phyloP scores from a whole-genome alignment of 2,888 invertebrate species.

The Standfussiana lucernea region DNA sequence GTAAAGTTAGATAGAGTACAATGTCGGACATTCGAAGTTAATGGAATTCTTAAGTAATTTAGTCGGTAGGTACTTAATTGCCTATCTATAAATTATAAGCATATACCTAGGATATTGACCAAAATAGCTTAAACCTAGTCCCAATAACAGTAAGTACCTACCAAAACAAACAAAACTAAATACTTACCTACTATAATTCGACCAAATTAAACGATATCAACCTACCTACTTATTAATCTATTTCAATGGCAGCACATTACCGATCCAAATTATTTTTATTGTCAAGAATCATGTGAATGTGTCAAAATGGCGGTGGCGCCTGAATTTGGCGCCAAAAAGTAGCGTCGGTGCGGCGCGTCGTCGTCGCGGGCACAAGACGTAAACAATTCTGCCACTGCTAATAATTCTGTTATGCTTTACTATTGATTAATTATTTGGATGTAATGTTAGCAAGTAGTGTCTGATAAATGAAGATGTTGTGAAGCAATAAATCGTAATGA shows the following conservation, averaged over 20 bases:
- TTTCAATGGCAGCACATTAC: constrained; percentile 72
- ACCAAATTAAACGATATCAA: constrained; percentile 46
- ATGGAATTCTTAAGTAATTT: background rate
- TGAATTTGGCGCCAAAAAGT: constrained; percentile 84
- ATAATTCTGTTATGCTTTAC: constrained; percentile 72
- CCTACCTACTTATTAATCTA: constrained; percentile 70
- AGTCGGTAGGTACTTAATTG: background rate
- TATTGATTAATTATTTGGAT: constrained; percentile 73
- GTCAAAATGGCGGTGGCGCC: constrained; percentile 84
- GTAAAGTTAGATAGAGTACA: background rate
- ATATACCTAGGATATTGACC: background rate
- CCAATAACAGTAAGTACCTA: background rate
- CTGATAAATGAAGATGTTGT: constrained; percentile 15
- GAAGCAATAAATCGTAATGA: background rate
- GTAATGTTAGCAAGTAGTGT: constrained; percentile 34
- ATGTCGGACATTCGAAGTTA: background rate
- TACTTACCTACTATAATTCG: constrained; percentile 17
- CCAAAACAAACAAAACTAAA: constrained; percentile 26
- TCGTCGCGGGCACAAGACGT: constrained; percentile 73
- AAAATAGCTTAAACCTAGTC: background rate
- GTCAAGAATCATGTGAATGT: constrained; percentile 84
- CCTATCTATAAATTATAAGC: background rate
- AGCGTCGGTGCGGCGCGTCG: constrained; percentile 74
- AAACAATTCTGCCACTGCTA: constrained; percentile 73
- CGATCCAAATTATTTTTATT: constrained; percentile 84